These are phyloP conservation scores for Poeciliopsis turrubarensis DNA, from an alignment of 2,113 vertebrate genomes.

Conservation along the genomic window DNA sequence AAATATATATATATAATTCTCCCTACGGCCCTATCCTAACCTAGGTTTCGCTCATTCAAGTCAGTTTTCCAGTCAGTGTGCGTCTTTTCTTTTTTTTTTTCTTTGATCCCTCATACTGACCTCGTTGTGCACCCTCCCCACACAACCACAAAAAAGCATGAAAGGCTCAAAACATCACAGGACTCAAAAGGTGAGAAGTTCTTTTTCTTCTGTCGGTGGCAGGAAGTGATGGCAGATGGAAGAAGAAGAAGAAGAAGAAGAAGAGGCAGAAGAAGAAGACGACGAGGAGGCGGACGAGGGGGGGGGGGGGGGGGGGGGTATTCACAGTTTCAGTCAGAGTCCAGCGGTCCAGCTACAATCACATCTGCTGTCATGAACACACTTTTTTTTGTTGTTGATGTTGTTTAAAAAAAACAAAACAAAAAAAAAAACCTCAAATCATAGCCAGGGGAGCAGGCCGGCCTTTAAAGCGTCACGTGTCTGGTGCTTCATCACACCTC, in stretches of 20 bases:
- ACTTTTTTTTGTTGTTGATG: slow-evolving; percentile 21
- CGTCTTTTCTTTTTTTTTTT: slow-evolving; percentile 73
- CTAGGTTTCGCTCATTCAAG: slow-evolving; percentile 73
- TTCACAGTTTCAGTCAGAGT: slow-evolving; percentile 82
- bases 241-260: slow-evolving; percentile 56
- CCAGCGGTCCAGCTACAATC: slow-evolving; percentile 81
- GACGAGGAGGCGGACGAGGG: slow-evolving; percentile 4
- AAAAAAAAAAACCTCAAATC: background rate
- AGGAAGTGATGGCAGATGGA: slow-evolving; percentile 78
- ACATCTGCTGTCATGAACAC: slow-evolving; percentile 83
- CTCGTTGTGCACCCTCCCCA: slow-evolving; percentile 77
- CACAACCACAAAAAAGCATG: slow-evolving; percentile 79
- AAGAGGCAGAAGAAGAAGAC: slow-evolving; percentile 57
- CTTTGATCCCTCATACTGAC: slow-evolving; percentile 75
- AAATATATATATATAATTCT: slow-evolving; percentile 52
- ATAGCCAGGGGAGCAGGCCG: slow-evolving; percentile 47
- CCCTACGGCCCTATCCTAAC: slow-evolving; percentile 67
- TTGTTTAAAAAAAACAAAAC: background rate
- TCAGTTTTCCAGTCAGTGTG: slow-evolving; percentile 80
- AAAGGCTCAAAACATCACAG: slow-evolving; percentile 79
- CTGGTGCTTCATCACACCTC: slow-evolving; percentile 76
- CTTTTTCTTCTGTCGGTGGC: slow-evolving; percentile 77
- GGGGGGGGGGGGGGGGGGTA: slow-evolving; percentile 51
- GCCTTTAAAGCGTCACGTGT: slow-evolving; percentile 43
- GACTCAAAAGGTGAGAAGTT: slow-evolving; percentile 80